Evolutionary conservation across 1,140 invertebrate species (phyloP), one percentile per base, ranked within the genome.

Genomic region (Hycleus cichorii): DNA sequence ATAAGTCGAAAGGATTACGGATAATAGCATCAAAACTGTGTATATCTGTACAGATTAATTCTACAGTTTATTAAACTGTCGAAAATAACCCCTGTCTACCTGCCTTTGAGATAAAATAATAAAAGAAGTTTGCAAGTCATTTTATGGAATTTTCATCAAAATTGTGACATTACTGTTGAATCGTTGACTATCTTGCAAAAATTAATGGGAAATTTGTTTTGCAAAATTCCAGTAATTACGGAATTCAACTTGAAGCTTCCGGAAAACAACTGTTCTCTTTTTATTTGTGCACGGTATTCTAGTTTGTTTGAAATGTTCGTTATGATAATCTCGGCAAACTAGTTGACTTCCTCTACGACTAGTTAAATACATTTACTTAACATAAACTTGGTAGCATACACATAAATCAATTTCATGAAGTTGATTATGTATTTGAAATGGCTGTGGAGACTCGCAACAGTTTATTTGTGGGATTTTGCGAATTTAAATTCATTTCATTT

Each of bases 101-200:
- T 50, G 55, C 51, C 51, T 49, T 43, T 46, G 50, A 57, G 60
- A 69, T 65, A 63, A 65, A 65, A 65, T 67, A 69, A 69, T 69
- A 69, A 67, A 69, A 69, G 67, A 69, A 69, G 62, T 69, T 42
- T 65, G 65, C 64, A 69, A 65, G 61, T 67, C 61, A 67, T 65
- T 69, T 67, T 64, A 65, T 65, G 61, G 60, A 61, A 64, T 69
- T 18, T 69, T 69, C 65, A 67, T 67, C 65, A 63, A 66, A 65
- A 55, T 32, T 61, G 57, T 59, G 59, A 63, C 64, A 61, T 56
- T 60, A 46, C 48, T 47, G 52, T 56, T 57, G 7, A 5, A 32
- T 32, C 4, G 32, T 32, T 7, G 32, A 5, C 32, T 32, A 5
- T 32, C 4, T 32, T 5, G 3, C 32, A 1, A 2, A 7, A 32